A percentile compares a stretch with the other conserved stretches of the same genome.
Conservation (phyloP, 2,888 invertebrate genomes). For the Kryphioiulus occultus region DNA sequence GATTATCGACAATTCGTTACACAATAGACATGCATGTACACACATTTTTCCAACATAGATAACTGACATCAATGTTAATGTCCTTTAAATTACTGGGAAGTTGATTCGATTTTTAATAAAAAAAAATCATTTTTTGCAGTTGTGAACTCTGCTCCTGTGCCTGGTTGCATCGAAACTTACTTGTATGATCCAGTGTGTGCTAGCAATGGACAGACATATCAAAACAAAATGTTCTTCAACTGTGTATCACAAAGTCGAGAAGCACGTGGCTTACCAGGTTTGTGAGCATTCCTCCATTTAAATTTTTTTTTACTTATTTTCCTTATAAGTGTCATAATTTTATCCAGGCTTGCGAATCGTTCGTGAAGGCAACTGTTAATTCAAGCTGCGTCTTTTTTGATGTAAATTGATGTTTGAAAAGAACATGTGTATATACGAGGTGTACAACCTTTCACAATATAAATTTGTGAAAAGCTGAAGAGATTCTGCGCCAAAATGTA, state of each 20-base stretch:
- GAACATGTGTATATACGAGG: neutral
- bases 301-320: neutral
- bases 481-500: neutral
- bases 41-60: neutral
- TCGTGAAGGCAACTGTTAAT: constrained; percentile 46
- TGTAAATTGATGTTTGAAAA: neutral
- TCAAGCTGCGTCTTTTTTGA: neutral
- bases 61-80: neutral
- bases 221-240: constrained; percentile 18
- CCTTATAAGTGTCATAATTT: neutral
- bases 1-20: too few relatives aligned
- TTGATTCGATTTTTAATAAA: neutral
- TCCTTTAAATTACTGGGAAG: too few relatives aligned
- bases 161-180: constrained; percentile 34
- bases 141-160: neutral
- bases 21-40: neutral
- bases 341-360: constrained; percentile 37
- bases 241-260: constrained; percentile 42
- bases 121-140: neutral
- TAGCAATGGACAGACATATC: constrained; percentile 45
- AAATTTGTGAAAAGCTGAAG: neutral
- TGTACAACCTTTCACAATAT: neutral
- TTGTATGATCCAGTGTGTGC: constrained; percentile 45
- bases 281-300: neutral
- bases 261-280: constrained; percentile 46